A percentile compares a stretch with the other conserved stretches of the same genome.
Conservation (phyloP, 1,140 invertebrate genomes). For the Aethina tumida region DNA sequence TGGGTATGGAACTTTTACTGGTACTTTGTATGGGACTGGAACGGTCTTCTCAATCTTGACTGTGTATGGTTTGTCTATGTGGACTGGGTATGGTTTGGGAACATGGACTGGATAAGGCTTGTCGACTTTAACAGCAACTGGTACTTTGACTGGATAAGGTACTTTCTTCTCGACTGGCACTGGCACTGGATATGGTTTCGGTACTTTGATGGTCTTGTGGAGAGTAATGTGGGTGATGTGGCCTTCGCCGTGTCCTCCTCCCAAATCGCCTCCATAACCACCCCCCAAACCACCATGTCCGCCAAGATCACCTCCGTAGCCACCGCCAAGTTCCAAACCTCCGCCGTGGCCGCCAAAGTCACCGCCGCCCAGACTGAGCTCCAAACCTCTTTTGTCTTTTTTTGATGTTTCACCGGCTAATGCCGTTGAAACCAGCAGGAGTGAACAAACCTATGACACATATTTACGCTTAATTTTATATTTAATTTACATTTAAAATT, state of each 20-base stretch:
- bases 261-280: slow-evolving; percentile 9
- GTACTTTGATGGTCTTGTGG: slow-evolving; percentile 23
- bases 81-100: slow-evolving; percentile 31
- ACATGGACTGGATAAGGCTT: slow-evolving; percentile 30
- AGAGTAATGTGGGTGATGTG: slow-evolving; percentile 25
- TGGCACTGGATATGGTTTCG: slow-evolving; percentile 32
- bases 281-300: slow-evolving; percentile 7
- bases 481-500: too few relatives aligned
- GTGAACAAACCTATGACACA: too few relatives aligned
- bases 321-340: slow-evolving; percentile 7
- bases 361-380: too few relatives aligned
- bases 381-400: too few relatives aligned
- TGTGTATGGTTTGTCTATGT: slow-evolving; percentile 42
- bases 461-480: too few relatives aligned
- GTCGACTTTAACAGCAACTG: slow-evolving; percentile 30
- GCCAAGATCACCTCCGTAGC: slow-evolving; percentile 11
- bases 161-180: slow-evolving; percentile 32
- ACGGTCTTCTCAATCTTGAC: slow-evolving; percentile 43
- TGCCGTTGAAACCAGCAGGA: too few relatives aligned
- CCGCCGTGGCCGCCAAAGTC: slow-evolving; percentile 14
- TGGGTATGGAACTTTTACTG: slow-evolving; percentile 46
- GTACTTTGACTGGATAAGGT: slow-evolving; percentile 28
- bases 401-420: too few relatives aligned
- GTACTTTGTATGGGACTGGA: slow-evolving; percentile 44
- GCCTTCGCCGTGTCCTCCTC: slow-evolving; percentile 11